Evolutionary conservation across 2,797 vertebrate species (phyloP).

Genomic region (Amniataba percoides): DNA sequence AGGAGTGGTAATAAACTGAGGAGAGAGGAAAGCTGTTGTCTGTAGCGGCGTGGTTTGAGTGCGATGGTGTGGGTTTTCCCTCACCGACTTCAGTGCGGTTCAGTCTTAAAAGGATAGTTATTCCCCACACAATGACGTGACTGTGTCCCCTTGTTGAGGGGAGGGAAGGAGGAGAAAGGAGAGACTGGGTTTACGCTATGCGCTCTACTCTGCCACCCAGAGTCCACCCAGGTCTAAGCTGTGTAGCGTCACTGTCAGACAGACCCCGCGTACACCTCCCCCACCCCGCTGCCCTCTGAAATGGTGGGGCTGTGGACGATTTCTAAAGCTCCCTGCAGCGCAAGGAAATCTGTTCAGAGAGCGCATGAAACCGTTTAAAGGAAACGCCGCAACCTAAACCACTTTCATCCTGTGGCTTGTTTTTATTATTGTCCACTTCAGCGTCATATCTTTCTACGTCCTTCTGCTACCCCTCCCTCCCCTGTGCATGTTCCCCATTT

Average conservation of each 20-base stretch:
- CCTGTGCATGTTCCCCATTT: conserved; percentile 29
- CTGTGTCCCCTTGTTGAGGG: conserved; percentile 73
- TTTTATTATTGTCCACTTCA: conserved; percentile 23
- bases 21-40: conserved; percentile 54
- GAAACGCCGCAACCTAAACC: conserved; percentile 16
- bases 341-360: conserved; percentile 52
- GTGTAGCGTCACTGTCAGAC: conserved; percentile 80
- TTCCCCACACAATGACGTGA: conserved; percentile 81
- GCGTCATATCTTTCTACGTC: neutral
- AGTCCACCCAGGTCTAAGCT: conserved; percentile 73
- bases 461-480: conserved; percentile 22
- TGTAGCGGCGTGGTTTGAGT: conserved; percentile 44
- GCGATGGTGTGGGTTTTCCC: conserved; percentile 76
- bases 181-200: conserved; percentile 63
- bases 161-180: conserved; percentile 61
- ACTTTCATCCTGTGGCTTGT: conserved; percentile 35
- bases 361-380: conserved; percentile 8
- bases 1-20: conserved; percentile 50
- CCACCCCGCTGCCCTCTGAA: conserved; percentile 71
- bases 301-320: conserved; percentile 60
- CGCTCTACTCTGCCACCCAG: conserved; percentile 82
- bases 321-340: conserved; percentile 57
- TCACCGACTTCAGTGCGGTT: conserved; percentile 62
- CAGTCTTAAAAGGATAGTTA: conserved; percentile 74
- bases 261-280: conserved; percentile 72